Conservation (phyloP, 2,797 vertebrate genomes). For the Anableps anableps region DNA sequence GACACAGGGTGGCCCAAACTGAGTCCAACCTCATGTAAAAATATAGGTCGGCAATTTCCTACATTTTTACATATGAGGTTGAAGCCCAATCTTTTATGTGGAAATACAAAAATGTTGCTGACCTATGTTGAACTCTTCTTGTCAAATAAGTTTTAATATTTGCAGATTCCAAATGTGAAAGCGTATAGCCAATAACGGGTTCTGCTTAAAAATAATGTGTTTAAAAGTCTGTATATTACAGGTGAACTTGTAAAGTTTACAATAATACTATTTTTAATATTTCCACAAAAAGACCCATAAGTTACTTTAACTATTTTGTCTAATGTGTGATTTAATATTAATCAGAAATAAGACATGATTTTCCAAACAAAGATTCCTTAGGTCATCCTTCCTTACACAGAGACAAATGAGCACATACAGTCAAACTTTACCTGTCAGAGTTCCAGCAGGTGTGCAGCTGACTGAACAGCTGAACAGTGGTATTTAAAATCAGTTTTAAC, state of each 20-base stretch:
- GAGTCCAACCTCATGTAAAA: neutral
- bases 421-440: constrained; percentile 25
- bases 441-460: neutral
- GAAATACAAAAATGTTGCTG: neutral
- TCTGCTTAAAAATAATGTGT: neutral
- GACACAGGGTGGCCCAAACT: too few relatives aligned
- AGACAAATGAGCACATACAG: neutral
- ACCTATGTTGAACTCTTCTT: neutral
- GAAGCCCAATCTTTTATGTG: neutral
- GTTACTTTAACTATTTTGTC: neutral
- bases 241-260: neutral
- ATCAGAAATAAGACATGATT: neutral
- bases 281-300: too few relatives aligned
- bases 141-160: neutral
- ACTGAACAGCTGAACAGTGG: neutral
- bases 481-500: constrained; percentile 8
- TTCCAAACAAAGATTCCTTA: neutral
- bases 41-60: too few relatives aligned
- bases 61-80: too few relatives aligned
- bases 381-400: neutral
- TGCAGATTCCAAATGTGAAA: neutral
- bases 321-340: neutral
- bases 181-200: too few relatives aligned
- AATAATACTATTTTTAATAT: neutral
- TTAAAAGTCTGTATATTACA: neutral